phyloP scores from a whole-genome alignment of 1,140 invertebrate genomes.

The Saccostrea echinata region DNA sequence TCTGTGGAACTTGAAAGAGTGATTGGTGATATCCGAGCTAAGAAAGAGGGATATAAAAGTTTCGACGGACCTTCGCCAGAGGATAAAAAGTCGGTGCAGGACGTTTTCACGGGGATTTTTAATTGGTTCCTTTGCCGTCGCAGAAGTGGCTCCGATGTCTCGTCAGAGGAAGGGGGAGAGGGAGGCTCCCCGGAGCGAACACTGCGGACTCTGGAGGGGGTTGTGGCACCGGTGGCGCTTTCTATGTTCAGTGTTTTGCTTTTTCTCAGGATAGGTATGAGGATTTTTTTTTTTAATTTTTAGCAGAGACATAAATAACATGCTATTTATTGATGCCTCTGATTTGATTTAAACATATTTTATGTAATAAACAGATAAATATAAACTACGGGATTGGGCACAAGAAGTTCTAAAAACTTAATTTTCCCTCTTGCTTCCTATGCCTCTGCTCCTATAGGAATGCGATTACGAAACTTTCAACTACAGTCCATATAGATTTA shows the following conservation, averaged over 20 bases:
- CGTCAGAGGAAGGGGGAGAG: not conserved
- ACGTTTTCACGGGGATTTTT: not conserved
- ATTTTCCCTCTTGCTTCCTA: too few relatives aligned
- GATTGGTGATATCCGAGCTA: not conserved
- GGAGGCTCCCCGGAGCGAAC: slow-evolving; percentile 78
- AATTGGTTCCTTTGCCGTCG: slow-evolving; percentile 25
- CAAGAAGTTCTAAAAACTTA: too few relatives aligned
- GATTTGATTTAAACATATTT: too few relatives aligned
- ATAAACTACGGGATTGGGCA: too few relatives aligned
- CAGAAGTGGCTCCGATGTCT: slow-evolving; percentile 4
- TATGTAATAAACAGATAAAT: too few relatives aligned
- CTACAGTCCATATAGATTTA: too few relatives aligned
- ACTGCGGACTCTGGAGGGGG: slow-evolving; percentile 94
- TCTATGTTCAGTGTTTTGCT: slow-evolving; percentile 98
- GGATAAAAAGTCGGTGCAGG: not conserved
- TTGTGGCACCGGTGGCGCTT: slow-evolving; percentile 97
- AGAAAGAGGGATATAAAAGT: slow-evolving; percentile 40
- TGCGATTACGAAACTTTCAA: too few relatives aligned
- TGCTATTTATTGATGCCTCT: too few relatives aligned
- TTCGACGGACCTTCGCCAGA: not conserved
- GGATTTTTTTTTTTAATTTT: too few relatives aligned
- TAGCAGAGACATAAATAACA: too few relatives aligned
- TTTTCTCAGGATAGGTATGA: slow-evolving; percentile 95
- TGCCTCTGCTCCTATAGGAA: too few relatives aligned
- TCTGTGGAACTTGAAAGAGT: slow-evolving; percentile 18